Conservation (phyloP, 2,888 invertebrate genomes). For the Megastigmus dorsalis region DNA sequence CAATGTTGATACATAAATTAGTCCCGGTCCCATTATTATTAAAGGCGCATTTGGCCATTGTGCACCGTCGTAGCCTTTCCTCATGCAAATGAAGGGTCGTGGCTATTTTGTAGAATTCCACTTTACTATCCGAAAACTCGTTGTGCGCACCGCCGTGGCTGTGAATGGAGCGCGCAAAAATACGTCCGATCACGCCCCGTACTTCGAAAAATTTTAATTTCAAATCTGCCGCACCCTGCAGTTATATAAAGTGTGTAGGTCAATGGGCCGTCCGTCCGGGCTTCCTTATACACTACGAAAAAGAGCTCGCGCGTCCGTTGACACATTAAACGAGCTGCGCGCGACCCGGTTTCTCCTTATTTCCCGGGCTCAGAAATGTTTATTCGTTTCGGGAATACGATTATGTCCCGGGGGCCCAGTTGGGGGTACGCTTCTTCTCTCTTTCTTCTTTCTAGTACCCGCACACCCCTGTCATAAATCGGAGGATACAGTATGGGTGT, state of each 20-base stretch:
- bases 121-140: constrained; percentile 27
- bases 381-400: constrained; percentile 33
- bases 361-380: not conserved
- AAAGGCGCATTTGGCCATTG: not conserved
- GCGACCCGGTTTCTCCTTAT: constrained; percentile 31
- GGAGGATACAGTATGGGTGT: not conserved
- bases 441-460: not conserved
- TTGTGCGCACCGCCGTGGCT: no score
- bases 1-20: constrained; percentile 47
- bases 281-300: not conserved
- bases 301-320: not conserved
- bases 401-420: constrained; percentile 28
- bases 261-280: not conserved
- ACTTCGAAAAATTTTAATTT: constrained; percentile 28
- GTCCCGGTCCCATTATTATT: constrained; percentile 17
- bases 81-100: constrained; percentile 18
- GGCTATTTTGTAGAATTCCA: constrained; percentile 19
- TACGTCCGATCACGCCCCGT: constrained; percentile 35
- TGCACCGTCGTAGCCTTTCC: constrained; percentile 1
- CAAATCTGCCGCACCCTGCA: not conserved
- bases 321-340: constrained; percentile 16
- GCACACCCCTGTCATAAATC: constrained; percentile 15
- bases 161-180: constrained; percentile 1
- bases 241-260: no score
- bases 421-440: constrained; percentile 20